Percentiles rank a stretch among this genome's conserved stretches.
Conservation (phyloP, 1,140 invertebrate genomes). For the Zophobas atratus region DNA sequence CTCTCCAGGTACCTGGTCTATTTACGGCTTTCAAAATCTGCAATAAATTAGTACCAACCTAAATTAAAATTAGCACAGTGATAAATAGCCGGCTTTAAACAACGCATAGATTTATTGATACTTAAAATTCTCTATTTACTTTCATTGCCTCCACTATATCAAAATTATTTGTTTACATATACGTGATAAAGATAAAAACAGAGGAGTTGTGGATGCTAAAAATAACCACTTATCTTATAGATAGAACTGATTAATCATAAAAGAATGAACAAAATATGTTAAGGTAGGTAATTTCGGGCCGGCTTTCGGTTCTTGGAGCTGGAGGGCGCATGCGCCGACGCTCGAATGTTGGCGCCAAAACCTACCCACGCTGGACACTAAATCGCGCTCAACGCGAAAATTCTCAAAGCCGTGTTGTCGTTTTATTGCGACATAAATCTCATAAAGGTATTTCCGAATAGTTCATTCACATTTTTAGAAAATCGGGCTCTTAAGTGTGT, state of each 20-base stretch:
- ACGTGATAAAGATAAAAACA: conserved; percentile 34
- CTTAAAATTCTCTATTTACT: conserved; percentile 5
- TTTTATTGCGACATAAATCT: too few relatives aligned
- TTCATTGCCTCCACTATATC: conserved; percentile 4
- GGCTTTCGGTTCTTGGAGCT: neutral
- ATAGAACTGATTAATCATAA: conserved; percentile 15
- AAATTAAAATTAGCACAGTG: neutral
- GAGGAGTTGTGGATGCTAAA: neutral
- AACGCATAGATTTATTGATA: neutral
- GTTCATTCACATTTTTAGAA: neutral
- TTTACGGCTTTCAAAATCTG: too few relatives aligned
- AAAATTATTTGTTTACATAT: conserved; percentile 28
- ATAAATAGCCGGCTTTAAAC: neutral
- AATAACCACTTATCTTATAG: neutral
- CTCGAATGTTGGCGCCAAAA: too few relatives aligned
- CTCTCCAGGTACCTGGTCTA: too few relatives aligned
- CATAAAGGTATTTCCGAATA: too few relatives aligned
- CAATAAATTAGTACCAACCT: neutral
- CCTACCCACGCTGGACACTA: too few relatives aligned
- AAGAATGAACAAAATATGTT: conserved; percentile 1
- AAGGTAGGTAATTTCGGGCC: conserved; percentile 7
- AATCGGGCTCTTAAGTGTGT: neutral
- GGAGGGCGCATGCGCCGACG: too few relatives aligned
- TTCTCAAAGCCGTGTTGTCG: too few relatives aligned
- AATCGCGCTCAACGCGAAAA: too few relatives aligned